phyloP scores from a whole-genome alignment of 2,797 vertebrate species.

The Karalla daura region DNA sequence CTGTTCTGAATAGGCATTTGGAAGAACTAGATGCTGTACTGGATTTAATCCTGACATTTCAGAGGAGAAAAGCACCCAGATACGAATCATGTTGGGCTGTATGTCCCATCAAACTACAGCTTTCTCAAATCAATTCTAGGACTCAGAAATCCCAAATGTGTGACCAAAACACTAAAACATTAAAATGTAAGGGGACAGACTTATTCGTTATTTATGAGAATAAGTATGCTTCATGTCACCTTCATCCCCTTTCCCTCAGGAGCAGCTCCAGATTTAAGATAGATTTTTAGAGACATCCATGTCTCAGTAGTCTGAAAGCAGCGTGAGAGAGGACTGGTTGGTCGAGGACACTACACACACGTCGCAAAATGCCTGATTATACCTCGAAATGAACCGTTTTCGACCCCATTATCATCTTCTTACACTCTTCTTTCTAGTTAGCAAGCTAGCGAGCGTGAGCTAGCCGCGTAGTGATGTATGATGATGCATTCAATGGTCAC shows the following conservation, averaged over 20 bases:
- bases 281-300: background rate
- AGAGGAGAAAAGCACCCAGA: background rate
- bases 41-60: slow-evolving; percentile 1
- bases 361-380: background rate
- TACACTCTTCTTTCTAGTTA: slow-evolving; percentile 36
- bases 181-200: background rate
- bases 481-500: background rate
- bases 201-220: background rate
- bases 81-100: background rate
- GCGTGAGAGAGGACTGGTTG: background rate
- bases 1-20: too few species aligned
- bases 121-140: slow-evolving; percentile 2
- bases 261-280: slow-evolving; percentile 47
- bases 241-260: slow-evolving; percentile 29
- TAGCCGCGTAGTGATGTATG: slow-evolving; percentile 5
- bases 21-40: too few species aligned
- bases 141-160: too few species aligned
- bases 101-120: background rate
- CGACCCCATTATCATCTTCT: background rate
- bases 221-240: slow-evolving; percentile 2
- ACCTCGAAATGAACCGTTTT: background rate
- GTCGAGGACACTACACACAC: background rate
- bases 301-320: background rate
- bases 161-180: too few species aligned
- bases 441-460: slow-evolving; percentile 40